A percentile compares a stretch with the other conserved stretches of the same genome.
Evolutionary conservation across 2,113 vertebrate species (phyloP).

Genomic region (Rhegmatorhina hoffmannsi): DNA sequence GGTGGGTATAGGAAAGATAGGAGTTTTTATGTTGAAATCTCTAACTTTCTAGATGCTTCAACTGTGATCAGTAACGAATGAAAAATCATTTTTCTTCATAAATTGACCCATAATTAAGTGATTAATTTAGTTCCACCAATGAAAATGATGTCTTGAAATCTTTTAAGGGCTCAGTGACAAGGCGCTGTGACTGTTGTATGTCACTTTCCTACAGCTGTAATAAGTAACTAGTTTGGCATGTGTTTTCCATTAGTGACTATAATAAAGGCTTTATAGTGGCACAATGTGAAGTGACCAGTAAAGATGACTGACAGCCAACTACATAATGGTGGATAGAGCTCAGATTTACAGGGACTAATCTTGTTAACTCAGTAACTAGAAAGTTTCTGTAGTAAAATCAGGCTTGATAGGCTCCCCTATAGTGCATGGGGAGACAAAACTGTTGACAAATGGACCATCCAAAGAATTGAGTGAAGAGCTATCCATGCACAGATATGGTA

Average conservation of each 20-base stretch:
- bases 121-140: slow-evolving; percentile 68
- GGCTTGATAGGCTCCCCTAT: not conserved
- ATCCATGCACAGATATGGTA: not conserved
- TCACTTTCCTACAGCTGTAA: slow-evolving; percentile 58
- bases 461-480: not conserved
- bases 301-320: not conserved
- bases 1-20: not conserved
- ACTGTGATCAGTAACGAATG: not conserved
- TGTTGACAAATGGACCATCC: not conserved
- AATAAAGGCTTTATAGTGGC: slow-evolving; percentile 55
- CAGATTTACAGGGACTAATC: not conserved
- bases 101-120: slow-evolving; percentile 67
- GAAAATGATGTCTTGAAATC: slow-evolving; percentile 55
- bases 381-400: not conserved
- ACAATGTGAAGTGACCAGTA: slow-evolving; percentile 25
- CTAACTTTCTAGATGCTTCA: not conserved
- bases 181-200: slow-evolving; percentile 51
- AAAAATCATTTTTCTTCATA: slow-evolving; percentile 55
- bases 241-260: slow-evolving; percentile 66
- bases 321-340: not conserved
- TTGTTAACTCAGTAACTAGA: not conserved
- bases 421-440: not conserved
- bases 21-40: not conserved
- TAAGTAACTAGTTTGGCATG: slow-evolving; percentile 50
- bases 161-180: slow-evolving; percentile 51